phyloP scores from a whole-genome alignment of 2,797 vertebrate species.

The Acanthiza pusilla region DNA sequence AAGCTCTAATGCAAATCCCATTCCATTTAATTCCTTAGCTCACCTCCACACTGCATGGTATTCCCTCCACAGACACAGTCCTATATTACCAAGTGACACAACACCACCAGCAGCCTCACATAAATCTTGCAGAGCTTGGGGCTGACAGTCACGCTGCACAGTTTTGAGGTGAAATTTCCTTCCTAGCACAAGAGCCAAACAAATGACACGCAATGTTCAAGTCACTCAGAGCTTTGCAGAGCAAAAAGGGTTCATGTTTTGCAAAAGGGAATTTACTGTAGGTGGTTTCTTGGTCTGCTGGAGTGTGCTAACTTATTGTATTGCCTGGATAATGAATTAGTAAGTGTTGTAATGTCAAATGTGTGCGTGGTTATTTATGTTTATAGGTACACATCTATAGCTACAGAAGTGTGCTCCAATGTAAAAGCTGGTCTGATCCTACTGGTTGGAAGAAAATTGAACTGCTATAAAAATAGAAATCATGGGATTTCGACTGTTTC shows the following conservation, averaged over 20 bases:
- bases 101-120: neutral
- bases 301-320: neutral
- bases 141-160: neutral
- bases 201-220: fast-evolving
- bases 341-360: neutral
- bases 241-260: neutral
- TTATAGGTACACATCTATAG: neutral
- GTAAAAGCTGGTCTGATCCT: neutral
- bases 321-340: neutral
- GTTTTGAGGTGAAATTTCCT: constrained; percentile 14
- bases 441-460: neutral
- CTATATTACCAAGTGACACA: neutral
- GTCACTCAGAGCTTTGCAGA: neutral
- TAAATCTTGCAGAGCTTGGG: neutral
- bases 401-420: neutral
- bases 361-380: neutral
- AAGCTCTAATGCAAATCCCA: constrained; percentile 38
- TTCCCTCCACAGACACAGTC: neutral
- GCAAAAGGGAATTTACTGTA: neutral
- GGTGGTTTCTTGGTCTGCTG: neutral
- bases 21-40: constrained; percentile 19
- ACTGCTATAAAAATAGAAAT: neutral
- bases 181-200: neutral
- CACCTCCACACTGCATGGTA: neutral
- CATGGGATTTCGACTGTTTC: neutral